phyloP scores from a whole-genome alignment of 1,140 invertebrate genomes.

The Trichogramma pretiosum region DNA sequence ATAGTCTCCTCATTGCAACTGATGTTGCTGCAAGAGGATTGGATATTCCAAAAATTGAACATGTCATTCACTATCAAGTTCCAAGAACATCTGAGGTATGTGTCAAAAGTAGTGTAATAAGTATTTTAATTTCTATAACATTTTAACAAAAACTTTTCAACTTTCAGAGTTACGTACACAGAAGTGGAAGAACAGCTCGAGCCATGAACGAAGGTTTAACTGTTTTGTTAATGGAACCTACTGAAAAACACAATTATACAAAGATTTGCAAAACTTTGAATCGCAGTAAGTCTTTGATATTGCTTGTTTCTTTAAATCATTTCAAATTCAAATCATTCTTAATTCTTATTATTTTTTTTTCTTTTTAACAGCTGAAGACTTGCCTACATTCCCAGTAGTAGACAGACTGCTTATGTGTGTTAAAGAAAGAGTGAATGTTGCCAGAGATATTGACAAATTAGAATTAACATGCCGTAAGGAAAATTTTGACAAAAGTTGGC shows the following conservation, averaged over 20 bases:
- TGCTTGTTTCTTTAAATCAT: background rate
- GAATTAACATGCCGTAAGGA: constrained; percentile 60
- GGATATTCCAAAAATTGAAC: constrained; percentile 88
- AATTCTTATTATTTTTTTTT: constrained; percentile 1
- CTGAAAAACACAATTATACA: constrained; percentile 70
- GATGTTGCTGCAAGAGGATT: constrained; percentile 95
- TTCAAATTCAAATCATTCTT: constrained; percentile 15
- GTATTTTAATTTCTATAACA: background rate
- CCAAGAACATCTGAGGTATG: constrained; percentile 83
- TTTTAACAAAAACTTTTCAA: constrained; percentile 11
- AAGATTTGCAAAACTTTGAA: constrained; percentile 76
- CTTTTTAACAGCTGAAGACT: constrained; percentile 59
- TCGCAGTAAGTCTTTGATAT: constrained; percentile 53
- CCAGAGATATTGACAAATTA: constrained; percentile 68
- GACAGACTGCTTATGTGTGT: constrained; percentile 56
- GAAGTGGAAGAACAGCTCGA: constrained; percentile 91
- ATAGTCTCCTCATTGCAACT: constrained; percentile 84
- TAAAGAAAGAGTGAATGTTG: constrained; percentile 65
- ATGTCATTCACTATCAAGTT: constrained; percentile 97
- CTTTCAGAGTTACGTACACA: constrained; percentile 81
- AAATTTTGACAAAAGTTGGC: constrained; percentile 69
- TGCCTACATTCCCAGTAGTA: constrained; percentile 75
- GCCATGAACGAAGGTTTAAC: constrained; percentile 82
- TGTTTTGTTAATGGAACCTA: constrained; percentile 83
- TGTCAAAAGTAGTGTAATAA: constrained; percentile 9